Percentiles rank a stretch among this genome's conserved stretches.
phyloP scores from a whole-genome alignment of 2,888 invertebrate genomes.

The Blera fallax region DNA sequence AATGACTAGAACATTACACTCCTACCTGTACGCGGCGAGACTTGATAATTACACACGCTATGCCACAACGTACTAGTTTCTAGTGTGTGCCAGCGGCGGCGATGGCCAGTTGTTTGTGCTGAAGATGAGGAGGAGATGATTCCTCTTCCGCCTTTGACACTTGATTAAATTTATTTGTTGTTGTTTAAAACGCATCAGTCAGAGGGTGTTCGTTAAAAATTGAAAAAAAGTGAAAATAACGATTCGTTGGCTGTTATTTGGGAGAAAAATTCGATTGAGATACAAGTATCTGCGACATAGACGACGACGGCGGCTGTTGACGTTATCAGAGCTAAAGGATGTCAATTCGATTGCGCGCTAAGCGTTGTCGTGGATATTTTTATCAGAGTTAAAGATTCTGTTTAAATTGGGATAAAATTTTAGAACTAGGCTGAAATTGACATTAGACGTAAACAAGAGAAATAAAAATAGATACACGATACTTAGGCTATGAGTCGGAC shows the following conservation, averaged over 20 bases:
- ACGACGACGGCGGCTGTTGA: constrained; percentile 57
- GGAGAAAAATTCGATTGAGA: constrained; percentile 22
- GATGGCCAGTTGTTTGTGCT: constrained; percentile 44
- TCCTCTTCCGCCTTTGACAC: constrained; percentile 66
- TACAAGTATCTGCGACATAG: not conserved
- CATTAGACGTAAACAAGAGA: constrained; percentile 22
- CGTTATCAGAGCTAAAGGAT: constrained; percentile 61
- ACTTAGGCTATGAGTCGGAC: not conserved
- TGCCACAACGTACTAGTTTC: constrained; percentile 2
- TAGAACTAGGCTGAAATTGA: constrained; percentile 55
- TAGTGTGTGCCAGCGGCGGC: not conserved
- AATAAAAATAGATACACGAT: not conserved
- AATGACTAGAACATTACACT: constrained; percentile 31
- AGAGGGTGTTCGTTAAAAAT: not conserved
- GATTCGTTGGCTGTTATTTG: not conserved
- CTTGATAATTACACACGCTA: not conserved
- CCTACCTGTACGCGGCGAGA: constrained; percentile 26
- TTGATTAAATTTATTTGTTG: constrained; percentile 3
- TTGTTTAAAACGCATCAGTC: constrained; percentile 7
- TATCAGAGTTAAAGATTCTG: not conserved
- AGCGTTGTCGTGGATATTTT: not conserved
- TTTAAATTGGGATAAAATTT: constrained; percentile 34
- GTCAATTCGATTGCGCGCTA: constrained; percentile 35
- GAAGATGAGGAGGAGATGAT: constrained; percentile 14
- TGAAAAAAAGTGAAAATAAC: not conserved